Evolutionary conservation across 2,797 vertebrate genomes (phyloP), one percentile per base, ranked within the genome.

Genomic region (Lagodon rhomboides): DNA sequence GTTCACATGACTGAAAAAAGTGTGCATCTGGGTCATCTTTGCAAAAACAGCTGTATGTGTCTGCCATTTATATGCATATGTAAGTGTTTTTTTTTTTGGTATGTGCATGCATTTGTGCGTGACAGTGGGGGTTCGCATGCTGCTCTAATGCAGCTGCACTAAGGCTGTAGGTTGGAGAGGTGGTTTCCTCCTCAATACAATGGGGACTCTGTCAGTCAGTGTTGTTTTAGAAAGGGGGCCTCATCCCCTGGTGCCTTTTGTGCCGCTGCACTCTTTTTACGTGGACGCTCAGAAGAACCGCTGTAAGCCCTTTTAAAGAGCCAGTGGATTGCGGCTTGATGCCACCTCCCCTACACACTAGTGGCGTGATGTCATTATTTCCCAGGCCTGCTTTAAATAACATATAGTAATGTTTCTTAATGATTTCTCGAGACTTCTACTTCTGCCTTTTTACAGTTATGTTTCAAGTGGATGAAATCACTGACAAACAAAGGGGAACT

Each of bases 211-310:
- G 93, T 95, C 90, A 86, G 91, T 89, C 89, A 60, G 83, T 94
- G 93, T 95, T 95, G 94, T 95, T 95, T 95, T 92, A 94, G 91
- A 93, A 47, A 82, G 62, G 91, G 92, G 92, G 85, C 92, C 91
- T 94, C 88, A 80, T 92, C 89, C 93, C 91, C 91, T 85, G 80
- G 79, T 88, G 89, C 87, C 89, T 87, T 92, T 94, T 94, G 91
- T 94, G 89, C 82, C 13, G 75, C 82, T 80, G 47, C 82, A 44
- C 73, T 83, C 68, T 46, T 84, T 86, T 83, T 61, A 72, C 54
- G 10, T 68, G 15, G 69, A 85, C 6, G 25, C 76, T 70, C 65
- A 61, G 67, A 83, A 63, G 75, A 84, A 60, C 63, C 22, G 54
- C 79, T 73, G 56, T 77, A 77, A 88, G 59, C 70, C 59, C 2